Conservation (phyloP, 2,113 vertebrate species). For the Otolemur garnettii region DNA sequence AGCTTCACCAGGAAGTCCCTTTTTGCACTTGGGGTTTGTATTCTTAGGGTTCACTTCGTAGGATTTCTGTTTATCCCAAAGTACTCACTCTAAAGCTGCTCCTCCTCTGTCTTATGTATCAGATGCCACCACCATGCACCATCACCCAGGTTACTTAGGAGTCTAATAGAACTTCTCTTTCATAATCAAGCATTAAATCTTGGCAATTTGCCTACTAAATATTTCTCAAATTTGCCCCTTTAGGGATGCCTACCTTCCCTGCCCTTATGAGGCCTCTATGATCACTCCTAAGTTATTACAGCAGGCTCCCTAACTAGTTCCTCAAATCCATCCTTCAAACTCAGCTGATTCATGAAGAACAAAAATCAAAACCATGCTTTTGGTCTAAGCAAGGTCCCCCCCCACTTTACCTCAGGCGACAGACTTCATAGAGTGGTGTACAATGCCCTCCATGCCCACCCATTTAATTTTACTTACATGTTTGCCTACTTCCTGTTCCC, state of each 20-base stretch:
- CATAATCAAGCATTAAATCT: neutral
- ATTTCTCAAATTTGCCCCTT: constrained; percentile 45
- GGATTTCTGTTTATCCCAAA: neutral
- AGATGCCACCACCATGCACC: neutral
- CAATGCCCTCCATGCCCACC: neutral
- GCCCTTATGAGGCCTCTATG: neutral
- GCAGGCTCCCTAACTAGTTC: neutral
- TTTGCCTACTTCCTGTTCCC: constrained; percentile 22
- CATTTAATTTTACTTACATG: neutral
- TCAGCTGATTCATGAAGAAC: constrained; percentile 33
- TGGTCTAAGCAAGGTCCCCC: neutral
- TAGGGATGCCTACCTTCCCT: neutral
- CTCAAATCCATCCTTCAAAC: constrained; percentile 11
- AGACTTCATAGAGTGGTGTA: neutral
- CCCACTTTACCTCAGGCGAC: neutral
- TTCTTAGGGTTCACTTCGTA: constrained; percentile 42
- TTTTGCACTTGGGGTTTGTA: constrained; percentile 42
- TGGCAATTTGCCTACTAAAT: constrained; percentile 39
- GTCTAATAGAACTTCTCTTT: neutral
- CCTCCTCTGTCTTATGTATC: neutral
- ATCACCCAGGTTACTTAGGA: neutral
- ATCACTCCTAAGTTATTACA: constrained; percentile 37
- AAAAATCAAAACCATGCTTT: neutral
- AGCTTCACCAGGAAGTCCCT: constrained; percentile 59
- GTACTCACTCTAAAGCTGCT: neutral